A percentile compares a stretch with the other conserved stretches of the same genome.
Evolutionary conservation across 2,113 vertebrate species (phyloP).

Genomic region (Xenus cinereus): DNA sequence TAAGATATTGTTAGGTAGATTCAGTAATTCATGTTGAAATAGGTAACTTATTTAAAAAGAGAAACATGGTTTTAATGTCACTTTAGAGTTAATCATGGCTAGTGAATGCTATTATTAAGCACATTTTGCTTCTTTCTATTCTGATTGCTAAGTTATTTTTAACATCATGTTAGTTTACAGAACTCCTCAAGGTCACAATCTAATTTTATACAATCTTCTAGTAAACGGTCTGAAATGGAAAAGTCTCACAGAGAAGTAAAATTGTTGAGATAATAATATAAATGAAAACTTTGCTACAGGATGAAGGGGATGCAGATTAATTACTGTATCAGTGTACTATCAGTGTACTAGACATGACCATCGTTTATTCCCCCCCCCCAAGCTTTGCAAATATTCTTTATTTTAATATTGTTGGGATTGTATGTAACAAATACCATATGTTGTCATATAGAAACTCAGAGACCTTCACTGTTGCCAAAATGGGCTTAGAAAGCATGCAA

Average conservation of each 20-base stretch:
- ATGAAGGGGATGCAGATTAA: neutral
- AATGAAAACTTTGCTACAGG: neutral
- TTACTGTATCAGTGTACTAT: neutral
- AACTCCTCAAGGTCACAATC: neutral
- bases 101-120: neutral
- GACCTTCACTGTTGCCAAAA: neutral
- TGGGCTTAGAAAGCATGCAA: neutral
- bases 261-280: neutral
- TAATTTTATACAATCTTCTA: neutral
- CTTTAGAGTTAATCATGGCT: neutral
- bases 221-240: neutral
- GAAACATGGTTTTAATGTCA: neutral
- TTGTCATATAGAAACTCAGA: neutral
- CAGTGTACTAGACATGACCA: neutral
- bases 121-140: neutral
- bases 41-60: neutral
- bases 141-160: neutral
- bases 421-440: neutral
- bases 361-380: neutral
- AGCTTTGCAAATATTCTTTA: neutral
- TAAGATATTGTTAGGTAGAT: neutral
- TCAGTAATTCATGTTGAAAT: neutral
- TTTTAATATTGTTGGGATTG: neutral
- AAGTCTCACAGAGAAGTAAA: neutral
- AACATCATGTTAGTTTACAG: neutral